Evolutionary conservation across 2,797 vertebrate species (phyloP).

Genomic region (Botia almorhae): DNA sequence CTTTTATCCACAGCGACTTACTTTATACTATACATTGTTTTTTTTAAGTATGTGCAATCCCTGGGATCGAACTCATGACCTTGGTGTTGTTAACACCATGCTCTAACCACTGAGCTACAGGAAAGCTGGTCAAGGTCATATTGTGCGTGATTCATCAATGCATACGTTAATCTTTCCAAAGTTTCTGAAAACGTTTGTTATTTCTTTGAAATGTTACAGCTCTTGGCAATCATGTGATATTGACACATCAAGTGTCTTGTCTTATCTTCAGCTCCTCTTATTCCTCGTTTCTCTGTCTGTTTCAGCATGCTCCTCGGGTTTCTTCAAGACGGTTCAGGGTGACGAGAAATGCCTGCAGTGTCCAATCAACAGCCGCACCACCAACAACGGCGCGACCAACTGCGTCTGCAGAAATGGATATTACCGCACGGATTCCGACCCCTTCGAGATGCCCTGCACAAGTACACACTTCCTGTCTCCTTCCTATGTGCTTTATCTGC

Average conservation of each 20-base stretch:
- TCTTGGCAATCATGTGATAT: conserved; percentile 30
- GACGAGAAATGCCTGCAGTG: conserved; percentile 91
- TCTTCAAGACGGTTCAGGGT: conserved; percentile 93
- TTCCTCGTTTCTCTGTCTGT: conserved; percentile 56
- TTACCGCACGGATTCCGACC: conserved; percentile 92
- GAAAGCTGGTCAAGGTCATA: background rate
- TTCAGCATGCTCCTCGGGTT: conserved; percentile 88
- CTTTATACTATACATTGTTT: too few species aligned
- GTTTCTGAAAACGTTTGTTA: conserved; percentile 41
- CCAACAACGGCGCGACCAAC: conserved; percentile 92
- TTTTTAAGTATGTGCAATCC: too few species aligned
- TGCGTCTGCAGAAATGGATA: conserved; percentile 93
- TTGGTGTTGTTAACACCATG: too few species aligned
- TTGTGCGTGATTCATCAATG: background rate
- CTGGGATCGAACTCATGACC: too few species aligned
- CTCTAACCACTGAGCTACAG: too few species aligned
- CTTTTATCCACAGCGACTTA: too few species aligned
- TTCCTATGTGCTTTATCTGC: background rate
- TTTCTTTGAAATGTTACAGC: conserved; percentile 19
- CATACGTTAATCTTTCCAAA: background rate
- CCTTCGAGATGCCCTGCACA: conserved; percentile 95
- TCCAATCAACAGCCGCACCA: conserved; percentile 97
- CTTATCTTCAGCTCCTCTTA: background rate
- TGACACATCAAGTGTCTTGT: conserved; percentile 9
- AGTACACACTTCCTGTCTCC: conserved; percentile 79